Evolutionary conservation across 30 jellyfish, hydroid and myxozoan genomes (phyloP), one percentile per base, ranked within the genome.

Genomic region (Aurelia sp.): DNA sequence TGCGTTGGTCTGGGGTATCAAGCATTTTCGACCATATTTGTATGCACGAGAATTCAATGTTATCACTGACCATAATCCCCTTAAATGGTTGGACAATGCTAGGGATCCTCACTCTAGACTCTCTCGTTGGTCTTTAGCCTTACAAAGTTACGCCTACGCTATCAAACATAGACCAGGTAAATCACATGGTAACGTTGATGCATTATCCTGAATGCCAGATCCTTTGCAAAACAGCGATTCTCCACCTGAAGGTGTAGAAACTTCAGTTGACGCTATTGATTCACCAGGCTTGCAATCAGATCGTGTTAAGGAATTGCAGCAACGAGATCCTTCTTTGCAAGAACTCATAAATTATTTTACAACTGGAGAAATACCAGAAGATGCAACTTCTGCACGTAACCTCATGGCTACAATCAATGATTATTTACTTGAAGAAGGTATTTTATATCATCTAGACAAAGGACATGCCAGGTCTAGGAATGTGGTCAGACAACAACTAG

Each of bases 151-250:
- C 47, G 82, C 80, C n/a, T 78, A 59, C 47, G 24, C 67, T 1
- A 76, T 76, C 21, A 63, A 84, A 58, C 88, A 74, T 63, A 84
- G 94, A 35, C 88, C 94, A 53, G 94, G 94, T 40, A 63, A 47
- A 24, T 72, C 73, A 55, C 74, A 76, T n/a, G 76, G 87, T n/a
- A 76, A 53, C 53, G 92, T 51, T 4, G 92, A 82, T 59, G 92
- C 86, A 13, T 22, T 85, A 21, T 85, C 94, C 11, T 5, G 94
- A n/a, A 59, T 71, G 74, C 88, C 85, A 40, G 85, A 77, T 12
- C 68, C 76, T 15, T 5, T 9, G 5, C 20, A 2, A 16, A 27
- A 7, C 24, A 69, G 2, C 0, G 63, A 8, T 7, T 47, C 72
- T 40, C 59, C 85, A 17, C 12, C 20, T 67, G 57, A 65, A 20